Evolutionary conservation across 23 tunicate genomes (phyloP), one percentile per base, ranked within the genome.

Genomic region (Clavelina lepadiformis): DNA sequence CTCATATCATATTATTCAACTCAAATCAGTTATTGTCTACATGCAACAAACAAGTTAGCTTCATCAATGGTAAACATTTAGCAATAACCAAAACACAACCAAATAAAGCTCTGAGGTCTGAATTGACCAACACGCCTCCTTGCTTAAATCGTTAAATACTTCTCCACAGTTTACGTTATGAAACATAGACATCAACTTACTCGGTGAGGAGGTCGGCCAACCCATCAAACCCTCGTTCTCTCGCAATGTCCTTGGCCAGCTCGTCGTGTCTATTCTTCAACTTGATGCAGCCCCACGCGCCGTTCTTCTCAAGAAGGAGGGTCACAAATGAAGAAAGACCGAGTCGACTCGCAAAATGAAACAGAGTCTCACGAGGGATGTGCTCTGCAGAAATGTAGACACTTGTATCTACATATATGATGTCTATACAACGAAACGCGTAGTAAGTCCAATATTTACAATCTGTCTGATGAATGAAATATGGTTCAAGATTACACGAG

Each of bases 341-440:
- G 46, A 94, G 95, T 1, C 99, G 80, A 49, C 82, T 77, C 34
- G 95, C 94, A 55, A 94, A 94, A 53, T 94, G 99, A 56, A 81
- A 94, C 20, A 94, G 53, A 0, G 99, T 94, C 38, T 94, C 99
- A 8, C 99, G 89, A 5, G 91, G 81, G 28, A 86, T 61, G 22
- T 66, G 62, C 22, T 52, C 99, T 85, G 38, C 0, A 31, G 38
- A 52, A 52, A 5, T 5, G 24, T 7, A 52, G 21, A 8, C 11
- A 52, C 21, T 5, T 52, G 5, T 52, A 5, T 52, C 58, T 7
- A 20, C 58, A 52, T 20, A 52, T 52, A 52, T 20, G 11, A 7
- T 5, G 21, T 52, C 58, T 52, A n/a, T n/a, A n/a, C n/a, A n/a
- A n/a, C n/a, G n/a, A n/a, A n/a, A n/a, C n/a, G n/a, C 13, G 49